Percentiles rank a stretch among this genome's conserved stretches.
Conservation (phyloP, 2,888 invertebrate genomes). For the Hypselothyrea guttata region DNA sequence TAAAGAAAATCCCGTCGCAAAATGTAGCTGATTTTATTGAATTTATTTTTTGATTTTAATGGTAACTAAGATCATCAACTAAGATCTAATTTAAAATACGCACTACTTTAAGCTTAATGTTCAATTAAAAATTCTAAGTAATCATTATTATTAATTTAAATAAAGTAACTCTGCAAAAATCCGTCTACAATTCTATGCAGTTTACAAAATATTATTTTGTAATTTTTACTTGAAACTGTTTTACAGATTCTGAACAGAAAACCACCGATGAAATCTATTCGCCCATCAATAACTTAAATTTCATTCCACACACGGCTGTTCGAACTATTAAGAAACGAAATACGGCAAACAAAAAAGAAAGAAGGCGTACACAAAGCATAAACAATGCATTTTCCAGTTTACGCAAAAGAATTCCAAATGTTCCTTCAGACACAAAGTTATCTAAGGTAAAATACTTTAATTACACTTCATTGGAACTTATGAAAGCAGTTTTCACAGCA, state of each 20-base stretch:
- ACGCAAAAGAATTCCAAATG: constrained; percentile 97
- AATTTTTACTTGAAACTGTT: too few species aligned
- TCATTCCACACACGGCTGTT: constrained; percentile 80
- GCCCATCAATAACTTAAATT: constrained; percentile 60
- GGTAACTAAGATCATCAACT: too few species aligned
- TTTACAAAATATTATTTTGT: too few species aligned
- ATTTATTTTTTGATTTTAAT: too few species aligned
- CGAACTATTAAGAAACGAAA: constrained; percentile 88
- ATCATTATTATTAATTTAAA: too few species aligned
- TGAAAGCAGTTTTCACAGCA: not conserved
- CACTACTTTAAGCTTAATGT: too few species aligned
- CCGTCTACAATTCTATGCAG: too few species aligned
- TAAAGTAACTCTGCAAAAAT: too few species aligned
- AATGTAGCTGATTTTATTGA: too few species aligned
- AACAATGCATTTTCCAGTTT: constrained; percentile 97
- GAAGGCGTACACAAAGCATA: constrained; percentile 95
- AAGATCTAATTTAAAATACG: too few species aligned
- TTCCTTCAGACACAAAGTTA: constrained; percentile 96
- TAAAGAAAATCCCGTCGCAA: too few species aligned
- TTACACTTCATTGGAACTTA: not conserved
- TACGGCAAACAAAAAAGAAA: constrained; percentile 97
- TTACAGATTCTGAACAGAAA: constrained; percentile 68
- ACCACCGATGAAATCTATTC: constrained; percentile 68
- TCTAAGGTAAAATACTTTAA: constrained; percentile 88
- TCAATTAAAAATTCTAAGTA: too few species aligned